A percentile compares a stretch with the other conserved stretches of the same genome.
These are phyloP conservation scores for Epinephelus cyanopodus DNA, from an alignment of 2,113 vertebrate species.

Conservation along the genomic window DNA sequence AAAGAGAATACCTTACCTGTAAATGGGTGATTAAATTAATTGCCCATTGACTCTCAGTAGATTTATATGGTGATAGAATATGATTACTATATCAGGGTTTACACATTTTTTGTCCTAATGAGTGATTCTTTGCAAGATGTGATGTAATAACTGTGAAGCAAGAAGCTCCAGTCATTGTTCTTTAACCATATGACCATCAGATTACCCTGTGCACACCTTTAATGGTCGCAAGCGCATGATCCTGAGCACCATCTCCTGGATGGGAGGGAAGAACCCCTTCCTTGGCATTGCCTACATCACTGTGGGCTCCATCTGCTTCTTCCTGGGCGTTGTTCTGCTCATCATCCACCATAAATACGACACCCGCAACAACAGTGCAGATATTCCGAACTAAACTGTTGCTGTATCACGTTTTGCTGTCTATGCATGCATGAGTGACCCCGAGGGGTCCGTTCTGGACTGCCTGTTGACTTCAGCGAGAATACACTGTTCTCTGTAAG, in stretches of 20 bases:
- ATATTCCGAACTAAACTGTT: conserved; percentile 90
- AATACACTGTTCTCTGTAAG: conserved; percentile 65
- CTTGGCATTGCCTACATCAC: conserved; percentile 98
- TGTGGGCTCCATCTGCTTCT: conserved; percentile 96
- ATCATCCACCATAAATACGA: conserved; percentile 98
- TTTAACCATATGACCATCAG: conserved; percentile 87
- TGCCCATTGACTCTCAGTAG: neutral
- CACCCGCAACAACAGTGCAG: conserved; percentile 93
- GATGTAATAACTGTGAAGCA: neutral
- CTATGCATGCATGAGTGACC: conserved; percentile 53
- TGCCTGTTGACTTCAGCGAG: conserved; percentile 73
- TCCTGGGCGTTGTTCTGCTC: conserved; percentile 94
- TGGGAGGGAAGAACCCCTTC: conserved; percentile 99
- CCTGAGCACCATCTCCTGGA: conserved; percentile 99
- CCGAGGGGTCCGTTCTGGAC: conserved; percentile 51
- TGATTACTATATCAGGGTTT: neutral
- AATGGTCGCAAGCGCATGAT: conserved; percentile 98
- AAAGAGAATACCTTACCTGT: neutral
- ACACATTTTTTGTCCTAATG: neutral
- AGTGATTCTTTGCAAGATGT: neutral
- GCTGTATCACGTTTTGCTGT: neutral
- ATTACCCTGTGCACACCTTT: conserved; percentile 96
- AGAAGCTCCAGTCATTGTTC: conserved; percentile 68
- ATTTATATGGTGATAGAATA: neutral
- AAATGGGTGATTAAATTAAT: neutral